Evolutionary conservation across 2,113 vertebrate species (phyloP).

Genomic region (Natator depressus): DNA sequence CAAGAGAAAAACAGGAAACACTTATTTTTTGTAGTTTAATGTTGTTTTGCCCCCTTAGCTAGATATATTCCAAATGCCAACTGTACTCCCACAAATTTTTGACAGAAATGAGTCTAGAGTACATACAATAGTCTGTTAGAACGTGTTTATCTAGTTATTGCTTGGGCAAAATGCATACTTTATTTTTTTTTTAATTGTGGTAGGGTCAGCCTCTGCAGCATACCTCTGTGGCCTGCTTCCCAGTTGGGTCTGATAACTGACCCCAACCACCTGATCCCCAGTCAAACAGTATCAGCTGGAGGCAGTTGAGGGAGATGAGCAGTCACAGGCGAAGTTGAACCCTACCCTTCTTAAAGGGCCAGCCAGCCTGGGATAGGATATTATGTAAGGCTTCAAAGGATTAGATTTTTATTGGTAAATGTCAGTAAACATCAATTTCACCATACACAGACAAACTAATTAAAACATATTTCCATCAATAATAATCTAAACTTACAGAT

Average conservation of each 20-base stretch:
- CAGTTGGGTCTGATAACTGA: not conserved
- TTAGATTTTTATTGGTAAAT: not conserved
- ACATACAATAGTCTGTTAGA: not conserved
- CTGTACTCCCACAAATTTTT: not conserved
- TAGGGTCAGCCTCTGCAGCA: not conserved
- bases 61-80: not conserved
- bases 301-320: not conserved
- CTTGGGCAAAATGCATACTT: rapidly evolving
- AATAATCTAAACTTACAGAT: not conserved
- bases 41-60: not conserved
- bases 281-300: not conserved
- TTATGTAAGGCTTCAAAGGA: not conserved
- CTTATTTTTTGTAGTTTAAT: not conserved
- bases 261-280: not conserved
- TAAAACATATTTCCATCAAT: not conserved
- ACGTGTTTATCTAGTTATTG: not conserved
- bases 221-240: not conserved
- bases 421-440: not conserved
- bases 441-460: not conserved
- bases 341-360: not conserved
- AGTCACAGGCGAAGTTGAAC: not conserved
- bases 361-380: not conserved
- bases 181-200: not conserved
- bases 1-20: not conserved
- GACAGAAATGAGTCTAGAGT: rapidly evolving